These are phyloP conservation scores for Regulus satrapa DNA, from an alignment of 2,113 vertebrate genomes.

Conservation along the genomic window DNA sequence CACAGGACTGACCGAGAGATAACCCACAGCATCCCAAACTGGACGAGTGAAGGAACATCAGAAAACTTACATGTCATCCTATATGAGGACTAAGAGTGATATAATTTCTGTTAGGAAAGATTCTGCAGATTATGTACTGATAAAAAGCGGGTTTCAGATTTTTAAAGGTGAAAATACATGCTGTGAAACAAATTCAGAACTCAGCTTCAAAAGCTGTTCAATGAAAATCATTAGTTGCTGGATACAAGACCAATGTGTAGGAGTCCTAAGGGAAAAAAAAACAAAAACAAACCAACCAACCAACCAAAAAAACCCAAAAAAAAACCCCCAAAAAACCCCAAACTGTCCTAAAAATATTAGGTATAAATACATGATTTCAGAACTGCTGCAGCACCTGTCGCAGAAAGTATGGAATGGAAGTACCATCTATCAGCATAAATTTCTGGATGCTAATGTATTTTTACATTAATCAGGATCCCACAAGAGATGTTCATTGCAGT, in stretches of 20 bases:
- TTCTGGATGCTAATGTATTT: background rate
- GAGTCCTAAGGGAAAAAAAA: background rate
- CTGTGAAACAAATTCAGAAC: background rate
- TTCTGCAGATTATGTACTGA: background rate
- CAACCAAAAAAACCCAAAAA: too few species aligned
- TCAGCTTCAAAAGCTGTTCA: background rate
- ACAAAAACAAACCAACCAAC: too few species aligned
- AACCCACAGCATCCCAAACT: background rate
- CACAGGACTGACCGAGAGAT: background rate
- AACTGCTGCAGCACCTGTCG: background rate
- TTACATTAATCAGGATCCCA: background rate
- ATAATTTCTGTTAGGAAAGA: background rate
- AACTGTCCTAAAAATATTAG: background rate
- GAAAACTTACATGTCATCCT: background rate
- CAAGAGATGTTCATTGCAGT: background rate
- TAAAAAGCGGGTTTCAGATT: background rate
- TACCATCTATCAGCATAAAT: background rate
- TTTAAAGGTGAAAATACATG: background rate
- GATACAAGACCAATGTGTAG: background rate
- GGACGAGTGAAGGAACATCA: fast-evolving
- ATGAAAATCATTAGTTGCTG: background rate
- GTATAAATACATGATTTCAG: background rate
- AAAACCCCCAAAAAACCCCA: too few species aligned
- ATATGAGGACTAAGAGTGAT: fast-evolving
- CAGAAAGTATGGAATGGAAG: background rate